Evolutionary conservation across 2,888 invertebrate genomes (phyloP).

Genomic region (Polymixis lichenea): DNA sequence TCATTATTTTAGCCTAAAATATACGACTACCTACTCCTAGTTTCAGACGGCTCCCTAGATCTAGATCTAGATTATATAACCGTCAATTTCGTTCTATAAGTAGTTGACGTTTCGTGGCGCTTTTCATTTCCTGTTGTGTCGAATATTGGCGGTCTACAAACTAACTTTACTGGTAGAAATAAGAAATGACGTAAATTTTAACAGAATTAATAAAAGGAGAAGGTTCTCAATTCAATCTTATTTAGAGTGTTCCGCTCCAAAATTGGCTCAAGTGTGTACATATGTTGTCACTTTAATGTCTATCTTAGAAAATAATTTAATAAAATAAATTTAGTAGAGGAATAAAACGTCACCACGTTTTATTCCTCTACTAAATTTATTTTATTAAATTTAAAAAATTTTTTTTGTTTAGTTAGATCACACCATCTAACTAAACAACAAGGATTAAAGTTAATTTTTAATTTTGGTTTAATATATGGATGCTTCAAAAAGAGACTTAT

Average conservation of each 20-base stretch:
- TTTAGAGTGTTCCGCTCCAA: neutral
- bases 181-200: constrained; percentile 1
- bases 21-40: neutral
- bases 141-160: constrained; percentile 1
- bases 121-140: constrained; percentile 26
- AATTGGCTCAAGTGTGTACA: constrained; percentile 17
- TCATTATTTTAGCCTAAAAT: neutral
- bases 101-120: constrained; percentile 14
- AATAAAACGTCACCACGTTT: no score
- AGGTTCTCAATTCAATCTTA: neutral
- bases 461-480: neutral
- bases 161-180: neutral
- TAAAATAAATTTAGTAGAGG: neutral
- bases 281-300: constrained; percentile 3
- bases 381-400: no score
- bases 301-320: neutral
- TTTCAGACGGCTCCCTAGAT: neutral
- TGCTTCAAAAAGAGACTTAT: neutral
- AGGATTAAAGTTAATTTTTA: neutral
- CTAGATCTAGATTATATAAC: neutral
- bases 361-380: no score
- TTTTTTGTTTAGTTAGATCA: no score
- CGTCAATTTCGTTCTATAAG: neutral
- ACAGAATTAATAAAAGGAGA: constrained; percentile 13
- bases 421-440: no score